Evolutionary conservation across 2,113 vertebrate genomes (phyloP).

Genomic region (Atrichornis clamosus): DNA sequence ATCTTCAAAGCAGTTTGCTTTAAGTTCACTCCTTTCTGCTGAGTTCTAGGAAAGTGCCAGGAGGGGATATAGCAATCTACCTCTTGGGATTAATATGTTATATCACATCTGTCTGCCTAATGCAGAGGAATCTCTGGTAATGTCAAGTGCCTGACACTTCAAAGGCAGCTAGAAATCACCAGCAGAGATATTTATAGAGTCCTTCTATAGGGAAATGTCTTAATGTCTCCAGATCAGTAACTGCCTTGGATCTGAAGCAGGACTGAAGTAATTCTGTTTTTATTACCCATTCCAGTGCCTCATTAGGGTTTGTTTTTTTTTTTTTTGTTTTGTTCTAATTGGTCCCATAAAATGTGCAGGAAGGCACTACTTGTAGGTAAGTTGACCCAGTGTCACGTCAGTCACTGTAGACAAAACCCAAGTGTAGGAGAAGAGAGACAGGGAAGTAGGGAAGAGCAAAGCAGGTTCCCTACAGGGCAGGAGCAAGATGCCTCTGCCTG

Average conservation of each 20-base stretch:
- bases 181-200: constrained; percentile 30
- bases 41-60: constrained; percentile 4
- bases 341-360: not conserved
- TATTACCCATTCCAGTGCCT: not conserved
- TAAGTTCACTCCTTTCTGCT: not conserved
- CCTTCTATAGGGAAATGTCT: not conserved
- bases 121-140: constrained; percentile 17
- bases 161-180: constrained; percentile 40
- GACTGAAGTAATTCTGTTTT: not conserved
- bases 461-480: not conserved
- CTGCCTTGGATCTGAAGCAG: constrained; percentile 24
- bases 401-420: not conserved
- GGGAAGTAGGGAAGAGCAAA: not conserved
- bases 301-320: not conserved
- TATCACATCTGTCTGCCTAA: constrained; percentile 48
- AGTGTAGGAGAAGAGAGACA: not conserved
- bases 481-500: not conserved
- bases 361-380: not conserved
- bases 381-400: not conserved
- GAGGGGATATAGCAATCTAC: not conserved
- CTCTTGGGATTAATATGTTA: constrained; percentile 28
- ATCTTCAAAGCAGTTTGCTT: not conserved
- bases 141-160: constrained; percentile 42
- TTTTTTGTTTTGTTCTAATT: not conserved
- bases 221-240: constrained; percentile 5